Conservation (phyloP, 2,888 invertebrate species). For the Lissonota sp. region DNA sequence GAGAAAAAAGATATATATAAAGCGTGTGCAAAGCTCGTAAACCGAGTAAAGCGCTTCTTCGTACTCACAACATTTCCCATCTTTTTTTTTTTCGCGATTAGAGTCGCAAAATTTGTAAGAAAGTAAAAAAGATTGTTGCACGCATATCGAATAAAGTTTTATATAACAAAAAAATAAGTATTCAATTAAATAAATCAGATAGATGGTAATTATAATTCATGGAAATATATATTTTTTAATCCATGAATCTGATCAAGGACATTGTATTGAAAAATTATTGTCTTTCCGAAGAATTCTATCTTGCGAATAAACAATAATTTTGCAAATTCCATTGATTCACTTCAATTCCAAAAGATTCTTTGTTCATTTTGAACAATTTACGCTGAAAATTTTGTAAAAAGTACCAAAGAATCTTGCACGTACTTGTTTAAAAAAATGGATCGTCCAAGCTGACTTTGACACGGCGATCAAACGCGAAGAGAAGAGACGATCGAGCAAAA, state of each 20-base stretch:
- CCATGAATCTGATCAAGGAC: too few species aligned
- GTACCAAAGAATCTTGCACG: background rate
- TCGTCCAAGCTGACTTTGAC: constrained; percentile 40
- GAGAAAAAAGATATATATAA: constrained; percentile 38
- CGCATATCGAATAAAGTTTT: background rate
- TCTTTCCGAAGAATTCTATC: too few species aligned
- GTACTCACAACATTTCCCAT: constrained; percentile 16
- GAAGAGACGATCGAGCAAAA: constrained; percentile 2
- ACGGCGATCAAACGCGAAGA: constrained; percentile 12
- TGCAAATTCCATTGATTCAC: too few species aligned
- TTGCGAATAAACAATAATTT: too few species aligned
- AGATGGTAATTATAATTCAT: too few species aligned
- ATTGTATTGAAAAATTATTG: too few species aligned
- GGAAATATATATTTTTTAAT: too few species aligned
- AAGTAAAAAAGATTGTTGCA: constrained; percentile 23
- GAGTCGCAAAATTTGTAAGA: constrained; percentile 30
- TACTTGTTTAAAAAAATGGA: constrained; percentile 17
- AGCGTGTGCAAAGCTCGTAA: constrained; percentile 47
- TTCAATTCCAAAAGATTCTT: too few species aligned
- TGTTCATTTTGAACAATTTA: too few species aligned
- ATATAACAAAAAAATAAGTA: too few species aligned
- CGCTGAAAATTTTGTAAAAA: too few species aligned
- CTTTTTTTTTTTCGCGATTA: constrained; percentile 31
- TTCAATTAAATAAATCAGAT: too few species aligned
- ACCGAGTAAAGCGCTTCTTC: constrained; percentile 32